Evolutionary conservation across 2,797 vertebrate species (phyloP).

Genomic region (Dryobates pubescens): DNA sequence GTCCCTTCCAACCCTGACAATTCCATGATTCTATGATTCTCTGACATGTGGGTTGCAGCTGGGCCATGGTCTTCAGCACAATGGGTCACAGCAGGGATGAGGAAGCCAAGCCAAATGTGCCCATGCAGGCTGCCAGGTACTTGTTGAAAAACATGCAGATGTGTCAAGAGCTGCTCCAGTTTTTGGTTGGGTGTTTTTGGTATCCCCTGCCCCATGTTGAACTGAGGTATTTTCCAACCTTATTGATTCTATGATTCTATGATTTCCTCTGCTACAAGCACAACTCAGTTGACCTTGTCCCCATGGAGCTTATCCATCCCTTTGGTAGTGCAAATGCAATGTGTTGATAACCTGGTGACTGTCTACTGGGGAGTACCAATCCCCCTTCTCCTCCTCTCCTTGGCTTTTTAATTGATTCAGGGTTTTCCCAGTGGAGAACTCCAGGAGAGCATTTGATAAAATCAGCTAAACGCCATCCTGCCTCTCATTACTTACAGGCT

Average conservation of each 20-base stretch:
- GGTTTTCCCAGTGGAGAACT: constrained; percentile 56
- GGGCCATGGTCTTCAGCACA: neutral
- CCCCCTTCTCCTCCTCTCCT: constrained; percentile 36
- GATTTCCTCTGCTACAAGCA: neutral
- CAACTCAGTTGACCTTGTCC: neutral
- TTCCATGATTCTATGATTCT: too few relatives aligned
- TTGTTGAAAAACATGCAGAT: neutral
- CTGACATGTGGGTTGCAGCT: rapidly evolving
- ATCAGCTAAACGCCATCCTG: constrained; percentile 36
- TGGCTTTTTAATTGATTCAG: constrained; percentile 58
- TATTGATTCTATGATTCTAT: too few relatives aligned
- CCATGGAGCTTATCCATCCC: neutral
- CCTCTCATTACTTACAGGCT: constrained; percentile 55
- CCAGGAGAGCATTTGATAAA: constrained; percentile 50
- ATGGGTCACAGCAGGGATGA: neutral
- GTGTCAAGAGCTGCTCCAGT: neutral
- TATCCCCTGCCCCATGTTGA: neutral
- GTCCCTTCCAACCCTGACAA: too few relatives aligned
- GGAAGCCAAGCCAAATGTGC: neutral
- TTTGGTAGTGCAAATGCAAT: neutral
- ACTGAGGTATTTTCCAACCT: too few relatives aligned
- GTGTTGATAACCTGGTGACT: neutral
- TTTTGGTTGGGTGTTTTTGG: neutral
- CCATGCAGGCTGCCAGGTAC: neutral
- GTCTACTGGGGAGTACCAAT: neutral